Evolutionary conservation across 1,140 invertebrate genomes (phyloP).

Genomic region (Ridgeia piscesae): DNA sequence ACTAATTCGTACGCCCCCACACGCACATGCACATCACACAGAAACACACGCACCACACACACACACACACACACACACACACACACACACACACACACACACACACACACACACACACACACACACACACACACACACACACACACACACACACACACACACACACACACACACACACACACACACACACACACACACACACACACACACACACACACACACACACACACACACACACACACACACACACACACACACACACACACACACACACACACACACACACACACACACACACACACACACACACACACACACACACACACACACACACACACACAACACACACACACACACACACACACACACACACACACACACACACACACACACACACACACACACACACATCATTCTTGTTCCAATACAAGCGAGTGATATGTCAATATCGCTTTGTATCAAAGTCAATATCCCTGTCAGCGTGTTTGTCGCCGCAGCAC

Average conservation of each 20-base stretch:
- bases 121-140: background rate
- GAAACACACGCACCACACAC: background rate
- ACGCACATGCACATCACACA: background rate
- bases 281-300: conserved; percentile 26
- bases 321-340: background rate
- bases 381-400: conserved; percentile 12
- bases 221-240: conserved; percentile 19
- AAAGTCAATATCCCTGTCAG: background rate
- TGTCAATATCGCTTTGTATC: background rate
- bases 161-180: background rate
- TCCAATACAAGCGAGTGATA: background rate
- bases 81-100: background rate
- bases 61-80: background rate
- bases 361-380: conserved; percentile 28
- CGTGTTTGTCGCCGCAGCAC: conserved; percentile 12
- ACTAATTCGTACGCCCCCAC: background rate
- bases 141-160: conserved; percentile 29
- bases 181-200: background rate
- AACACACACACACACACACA: background rate
- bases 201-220: background rate
- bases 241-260: conserved; percentile 25
- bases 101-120: background rate
- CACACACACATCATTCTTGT: conserved; percentile 11
- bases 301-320: background rate
- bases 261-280: conserved; percentile 12